Percentiles rank a stretch among this genome's conserved stretches.
phyloP scores from a whole-genome alignment of 2,113 vertebrate species.

The Spilogale gracilis region DNA sequence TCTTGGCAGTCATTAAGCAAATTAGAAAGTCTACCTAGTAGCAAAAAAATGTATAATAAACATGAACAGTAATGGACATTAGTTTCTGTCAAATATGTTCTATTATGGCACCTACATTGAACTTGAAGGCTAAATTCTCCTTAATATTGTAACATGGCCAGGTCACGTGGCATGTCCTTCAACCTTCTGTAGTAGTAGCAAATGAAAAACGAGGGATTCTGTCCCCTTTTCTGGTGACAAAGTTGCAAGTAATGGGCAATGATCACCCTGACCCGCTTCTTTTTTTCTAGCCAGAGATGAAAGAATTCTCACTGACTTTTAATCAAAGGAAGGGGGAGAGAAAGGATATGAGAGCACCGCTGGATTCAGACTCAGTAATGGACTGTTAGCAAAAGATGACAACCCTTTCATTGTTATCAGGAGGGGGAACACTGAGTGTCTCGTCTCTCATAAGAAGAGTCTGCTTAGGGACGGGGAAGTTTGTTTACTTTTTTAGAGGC shows the following conservation, averaged over 20 bases:
- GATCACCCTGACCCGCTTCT: neutral
- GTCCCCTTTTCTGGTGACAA: neutral
- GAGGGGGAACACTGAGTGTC: neutral
- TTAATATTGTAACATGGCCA: neutral
- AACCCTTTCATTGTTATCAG: neutral
- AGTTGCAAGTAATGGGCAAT: neutral
- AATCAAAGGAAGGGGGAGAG: neutral
- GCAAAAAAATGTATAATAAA: neutral
- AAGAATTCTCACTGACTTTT: neutral
- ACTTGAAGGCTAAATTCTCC: neutral
- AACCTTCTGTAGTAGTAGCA: neutral
- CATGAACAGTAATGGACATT: neutral
- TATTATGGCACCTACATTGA: neutral
- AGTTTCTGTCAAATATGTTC: neutral
- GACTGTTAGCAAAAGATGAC: neutral
- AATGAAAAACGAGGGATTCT: neutral
- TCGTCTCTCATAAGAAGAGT: neutral
- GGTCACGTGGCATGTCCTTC: rapidly evolving
- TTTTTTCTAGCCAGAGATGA: neutral
- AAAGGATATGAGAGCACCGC: neutral
- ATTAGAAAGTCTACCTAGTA: neutral
- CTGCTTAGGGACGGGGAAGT: neutral
- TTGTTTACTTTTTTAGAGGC: neutral
- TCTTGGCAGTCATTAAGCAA: neutral
- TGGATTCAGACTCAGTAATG: neutral